phyloP scores from a whole-genome alignment of 1,140 invertebrate genomes.

The Tenebrio molitor region DNA sequence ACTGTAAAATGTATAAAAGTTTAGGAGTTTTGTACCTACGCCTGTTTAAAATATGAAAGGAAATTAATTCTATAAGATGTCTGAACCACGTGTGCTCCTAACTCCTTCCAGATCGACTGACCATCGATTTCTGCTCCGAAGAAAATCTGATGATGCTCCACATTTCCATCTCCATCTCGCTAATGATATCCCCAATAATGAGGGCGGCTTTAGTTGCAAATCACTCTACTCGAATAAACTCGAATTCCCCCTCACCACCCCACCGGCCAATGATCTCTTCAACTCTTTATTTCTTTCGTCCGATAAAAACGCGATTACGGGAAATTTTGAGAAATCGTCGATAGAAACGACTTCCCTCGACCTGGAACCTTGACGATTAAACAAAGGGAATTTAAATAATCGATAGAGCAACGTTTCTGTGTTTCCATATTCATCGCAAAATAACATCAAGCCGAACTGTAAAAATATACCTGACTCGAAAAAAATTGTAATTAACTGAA shows the following conservation, averaged over 20 bases:
- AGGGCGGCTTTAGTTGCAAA: constrained; percentile 30
- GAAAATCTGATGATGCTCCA: constrained; percentile 36
- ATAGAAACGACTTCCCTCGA: constrained; percentile 23
- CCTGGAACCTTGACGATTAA: background rate
- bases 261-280: constrained; percentile 24
- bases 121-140: constrained; percentile 16
- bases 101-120: background rate
- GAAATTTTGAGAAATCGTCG: constrained; percentile 24
- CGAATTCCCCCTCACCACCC: background rate
- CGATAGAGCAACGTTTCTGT: constrained; percentile 7
- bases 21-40: constrained; percentile 47
- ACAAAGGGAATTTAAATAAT: constrained; percentile 29
- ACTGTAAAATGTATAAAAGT: constrained; percentile 51
- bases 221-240: constrained; percentile 28
- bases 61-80: constrained; percentile 49
- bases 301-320: constrained; percentile 23
- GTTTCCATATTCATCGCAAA: constrained; percentile 6
- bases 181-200: constrained; percentile 39
- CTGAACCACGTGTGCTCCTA: constrained; percentile 44
- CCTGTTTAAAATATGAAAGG: constrained; percentile 51
- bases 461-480: too few species aligned
- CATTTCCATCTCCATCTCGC: constrained; percentile 34
- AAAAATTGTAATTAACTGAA: background rate
- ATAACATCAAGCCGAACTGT: constrained; percentile 1
- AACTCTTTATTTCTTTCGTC: constrained; percentile 30